A percentile compares a stretch with the other conserved stretches of the same genome.
These are phyloP conservation scores for Balearica regulorum DNA, from an alignment of 2,797 vertebrate species.

Conservation along the genomic window DNA sequence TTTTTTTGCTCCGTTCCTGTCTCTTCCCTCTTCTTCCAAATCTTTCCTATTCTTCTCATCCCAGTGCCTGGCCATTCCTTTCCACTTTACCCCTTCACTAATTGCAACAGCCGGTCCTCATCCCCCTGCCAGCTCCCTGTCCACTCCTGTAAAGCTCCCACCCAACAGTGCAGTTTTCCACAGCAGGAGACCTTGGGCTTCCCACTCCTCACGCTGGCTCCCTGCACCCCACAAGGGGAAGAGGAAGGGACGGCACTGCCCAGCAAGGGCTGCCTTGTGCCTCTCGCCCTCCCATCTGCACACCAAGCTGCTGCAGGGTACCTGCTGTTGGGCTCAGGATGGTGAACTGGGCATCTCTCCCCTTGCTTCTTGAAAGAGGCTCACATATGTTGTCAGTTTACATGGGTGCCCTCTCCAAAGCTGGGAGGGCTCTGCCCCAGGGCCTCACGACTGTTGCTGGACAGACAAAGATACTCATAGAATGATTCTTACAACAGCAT, in stretches of 20 bases:
- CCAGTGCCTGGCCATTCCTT: neutral
- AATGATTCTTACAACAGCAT: neutral
- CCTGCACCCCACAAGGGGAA: neutral
- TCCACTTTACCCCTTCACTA: neutral
- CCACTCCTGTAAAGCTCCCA: neutral
- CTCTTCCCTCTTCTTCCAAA: neutral
- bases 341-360: fast-evolving
- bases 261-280: fast-evolving
- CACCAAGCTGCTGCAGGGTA: fast-evolving
- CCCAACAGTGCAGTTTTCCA: neutral
- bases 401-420: neutral
- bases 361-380: fast-evolving
- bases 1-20: neutral
- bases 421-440: neutral
- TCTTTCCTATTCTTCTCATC: neutral
- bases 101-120: neutral
- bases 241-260: neutral
- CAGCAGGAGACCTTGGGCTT: neutral
- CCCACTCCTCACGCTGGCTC: fast-evolving
- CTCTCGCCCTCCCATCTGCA: fast-evolving
- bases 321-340: neutral
- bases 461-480: neutral
- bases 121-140: neutral
- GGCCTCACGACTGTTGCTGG: neutral
- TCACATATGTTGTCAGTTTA: fast-evolving